Evolutionary conservation across 2,113 vertebrate genomes (phyloP).

Genomic region (Sinocyclocheilus anshuiensis): DNA sequence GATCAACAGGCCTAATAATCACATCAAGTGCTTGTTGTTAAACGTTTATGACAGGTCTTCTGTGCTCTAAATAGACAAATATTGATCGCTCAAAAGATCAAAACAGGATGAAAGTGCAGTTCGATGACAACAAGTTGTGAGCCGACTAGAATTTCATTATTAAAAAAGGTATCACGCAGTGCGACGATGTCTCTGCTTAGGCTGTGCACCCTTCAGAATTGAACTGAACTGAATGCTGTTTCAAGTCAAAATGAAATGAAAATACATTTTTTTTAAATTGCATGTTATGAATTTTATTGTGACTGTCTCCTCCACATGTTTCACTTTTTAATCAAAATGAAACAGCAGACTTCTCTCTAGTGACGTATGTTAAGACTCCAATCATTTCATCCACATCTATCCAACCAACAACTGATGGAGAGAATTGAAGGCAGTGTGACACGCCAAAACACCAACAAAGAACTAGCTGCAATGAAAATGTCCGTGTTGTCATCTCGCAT

Average conservation of each 20-base stretch:
- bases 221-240: background rate
- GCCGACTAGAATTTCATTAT: background rate
- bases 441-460: too few species aligned
- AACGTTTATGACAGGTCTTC: background rate
- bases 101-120: conserved; percentile 18
- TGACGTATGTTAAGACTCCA: background rate
- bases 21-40: conserved; percentile 12
- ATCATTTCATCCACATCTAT: background rate
- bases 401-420: background rate
- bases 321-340: background rate
- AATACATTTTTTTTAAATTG: background rate
- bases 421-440: too few species aligned
- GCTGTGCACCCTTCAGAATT: background rate
- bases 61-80: background rate
- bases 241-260: background rate
- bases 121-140: background rate
- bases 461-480: too few species aligned
- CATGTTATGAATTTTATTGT: background rate
- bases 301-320: too few species aligned
- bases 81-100: background rate
- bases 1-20: conserved; percentile 15
- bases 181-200: background rate
- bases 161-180: background rate
- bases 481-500: too few species aligned
- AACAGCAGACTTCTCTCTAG: background rate